Percentiles rank a stretch among this genome's conserved stretches.
Evolutionary conservation across 2,113 vertebrate species (phyloP).

Genomic region (Excalfactoria chinensis): DNA sequence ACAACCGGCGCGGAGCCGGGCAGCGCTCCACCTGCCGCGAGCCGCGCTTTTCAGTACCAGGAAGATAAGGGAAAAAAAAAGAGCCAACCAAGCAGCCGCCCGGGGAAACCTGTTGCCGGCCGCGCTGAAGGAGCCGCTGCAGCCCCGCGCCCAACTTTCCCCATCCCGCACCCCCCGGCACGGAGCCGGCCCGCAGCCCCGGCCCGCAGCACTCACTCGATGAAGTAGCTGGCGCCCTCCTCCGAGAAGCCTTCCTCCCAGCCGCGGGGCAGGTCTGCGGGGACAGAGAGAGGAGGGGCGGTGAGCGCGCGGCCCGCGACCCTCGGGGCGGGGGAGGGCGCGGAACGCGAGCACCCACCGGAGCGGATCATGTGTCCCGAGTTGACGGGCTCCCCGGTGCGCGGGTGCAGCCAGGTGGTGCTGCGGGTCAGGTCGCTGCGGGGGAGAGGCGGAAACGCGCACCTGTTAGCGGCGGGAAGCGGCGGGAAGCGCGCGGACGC

Average conservation of each 20-base stretch:
- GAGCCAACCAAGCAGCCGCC: no score
- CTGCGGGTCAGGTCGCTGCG: constrained; percentile 87
- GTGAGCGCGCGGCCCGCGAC: not conserved
- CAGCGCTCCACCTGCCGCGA: constrained; percentile 17
- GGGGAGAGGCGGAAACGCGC: constrained; percentile 73
- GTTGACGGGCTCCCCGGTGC: constrained; percentile 94
- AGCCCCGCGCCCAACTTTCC: not conserved
- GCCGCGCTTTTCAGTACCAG: not conserved
- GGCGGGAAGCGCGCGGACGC: not conserved
- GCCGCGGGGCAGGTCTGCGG: constrained; percentile 91
- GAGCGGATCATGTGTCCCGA: constrained; percentile 98
- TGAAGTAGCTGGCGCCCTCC: constrained; percentile 98
- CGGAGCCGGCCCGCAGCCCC: not conserved
- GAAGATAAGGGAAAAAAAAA: no score
- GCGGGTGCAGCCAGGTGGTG: constrained; percentile 96
- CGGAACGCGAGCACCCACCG: constrained; percentile 79
- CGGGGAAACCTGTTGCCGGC: constrained; percentile 36
- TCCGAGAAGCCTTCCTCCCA: constrained; percentile 98
- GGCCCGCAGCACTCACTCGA: constrained; percentile 87
- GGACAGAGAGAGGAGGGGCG: not conserved
- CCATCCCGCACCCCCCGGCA: not conserved
- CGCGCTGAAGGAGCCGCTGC: not conserved
- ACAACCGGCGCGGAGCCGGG: no score
- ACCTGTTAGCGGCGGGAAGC: constrained; percentile 72
- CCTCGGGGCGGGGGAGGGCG: not conserved